phyloP scores from a whole-genome alignment of 2,797 vertebrate species.

The Mormyrus proboscirostris region DNA sequence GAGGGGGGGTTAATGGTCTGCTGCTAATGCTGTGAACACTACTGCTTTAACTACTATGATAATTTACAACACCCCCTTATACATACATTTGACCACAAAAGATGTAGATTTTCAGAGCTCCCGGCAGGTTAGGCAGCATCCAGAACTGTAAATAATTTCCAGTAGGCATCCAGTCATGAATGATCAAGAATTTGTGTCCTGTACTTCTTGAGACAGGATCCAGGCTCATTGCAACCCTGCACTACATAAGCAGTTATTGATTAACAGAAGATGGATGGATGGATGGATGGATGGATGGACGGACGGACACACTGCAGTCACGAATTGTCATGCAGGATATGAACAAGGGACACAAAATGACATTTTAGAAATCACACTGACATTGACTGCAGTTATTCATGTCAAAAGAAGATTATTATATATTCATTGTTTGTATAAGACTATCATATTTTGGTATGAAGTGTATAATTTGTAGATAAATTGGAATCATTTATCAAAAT shows the following conservation, averaged over 20 bases:
- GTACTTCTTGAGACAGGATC: neutral
- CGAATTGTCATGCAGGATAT: neutral
- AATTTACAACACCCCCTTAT: neutral
- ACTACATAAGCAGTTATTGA: neutral
- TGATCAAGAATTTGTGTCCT: neutral
- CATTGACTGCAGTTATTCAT: neutral
- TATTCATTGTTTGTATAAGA: neutral
- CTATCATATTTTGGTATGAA: neutral
- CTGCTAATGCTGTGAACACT: neutral
- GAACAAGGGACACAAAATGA: neutral
- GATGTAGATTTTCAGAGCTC: neutral
- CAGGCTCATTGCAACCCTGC: neutral
- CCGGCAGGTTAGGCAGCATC: neutral
- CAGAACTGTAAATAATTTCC: neutral
- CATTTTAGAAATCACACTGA: neutral
- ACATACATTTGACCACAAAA: neutral
- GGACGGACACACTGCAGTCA: neutral
- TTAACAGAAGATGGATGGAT: neutral
- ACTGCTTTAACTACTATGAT: constrained; percentile 4
- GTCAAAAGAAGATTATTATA: neutral
- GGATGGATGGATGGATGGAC: neutral
- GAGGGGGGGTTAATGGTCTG: neutral
- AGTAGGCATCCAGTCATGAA: neutral
- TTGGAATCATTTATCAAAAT: neutral
- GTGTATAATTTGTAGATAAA: constrained; percentile 14